phyloP scores from a whole-genome alignment of 2,888 invertebrate genomes.

The Melanargia galathea region DNA sequence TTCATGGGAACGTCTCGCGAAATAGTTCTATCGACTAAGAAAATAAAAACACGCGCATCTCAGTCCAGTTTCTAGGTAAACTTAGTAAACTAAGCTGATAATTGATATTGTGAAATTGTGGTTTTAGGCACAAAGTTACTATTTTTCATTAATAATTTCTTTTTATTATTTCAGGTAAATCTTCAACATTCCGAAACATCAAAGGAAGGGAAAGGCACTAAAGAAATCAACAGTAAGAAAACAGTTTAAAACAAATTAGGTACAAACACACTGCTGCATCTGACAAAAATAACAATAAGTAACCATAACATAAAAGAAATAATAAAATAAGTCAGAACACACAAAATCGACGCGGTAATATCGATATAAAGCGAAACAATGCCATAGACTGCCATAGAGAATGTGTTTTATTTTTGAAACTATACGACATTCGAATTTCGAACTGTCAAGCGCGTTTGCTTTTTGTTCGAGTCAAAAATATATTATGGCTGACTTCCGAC shows the following conservation, averaged over 20 bases:
- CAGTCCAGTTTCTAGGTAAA: too few relatives aligned
- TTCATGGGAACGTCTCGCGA: too few relatives aligned
- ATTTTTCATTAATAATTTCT: neutral
- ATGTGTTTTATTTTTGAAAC: slow-evolving; percentile 39
- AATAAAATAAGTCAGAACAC: slow-evolving; percentile 20
- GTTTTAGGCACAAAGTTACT: too few relatives aligned
- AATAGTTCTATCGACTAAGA: too few relatives aligned
- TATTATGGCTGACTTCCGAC: slow-evolving; percentile 65
- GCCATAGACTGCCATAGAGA: slow-evolving; percentile 33
- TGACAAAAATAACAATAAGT: slow-evolving; percentile 15
- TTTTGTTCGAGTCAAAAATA: slow-evolving; percentile 57
- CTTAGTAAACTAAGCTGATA: too few relatives aligned
- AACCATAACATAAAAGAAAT: slow-evolving; percentile 21
- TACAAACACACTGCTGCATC: neutral
- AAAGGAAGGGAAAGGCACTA: neutral
- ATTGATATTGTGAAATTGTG: too few relatives aligned
- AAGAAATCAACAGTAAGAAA: neutral
- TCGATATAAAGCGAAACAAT: slow-evolving; percentile 32
- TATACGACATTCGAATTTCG: slow-evolving; percentile 38
- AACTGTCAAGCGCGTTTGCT: slow-evolving; percentile 39
- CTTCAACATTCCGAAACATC: neutral
- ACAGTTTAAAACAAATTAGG: slow-evolving; percentile 5
- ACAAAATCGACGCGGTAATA: slow-evolving; percentile 27
- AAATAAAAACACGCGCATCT: too few relatives aligned
- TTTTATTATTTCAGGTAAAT: slow-evolving; percentile 10